phyloP scores from a whole-genome alignment of 2,888 invertebrate genomes.

The Spodoptera picta region DNA sequence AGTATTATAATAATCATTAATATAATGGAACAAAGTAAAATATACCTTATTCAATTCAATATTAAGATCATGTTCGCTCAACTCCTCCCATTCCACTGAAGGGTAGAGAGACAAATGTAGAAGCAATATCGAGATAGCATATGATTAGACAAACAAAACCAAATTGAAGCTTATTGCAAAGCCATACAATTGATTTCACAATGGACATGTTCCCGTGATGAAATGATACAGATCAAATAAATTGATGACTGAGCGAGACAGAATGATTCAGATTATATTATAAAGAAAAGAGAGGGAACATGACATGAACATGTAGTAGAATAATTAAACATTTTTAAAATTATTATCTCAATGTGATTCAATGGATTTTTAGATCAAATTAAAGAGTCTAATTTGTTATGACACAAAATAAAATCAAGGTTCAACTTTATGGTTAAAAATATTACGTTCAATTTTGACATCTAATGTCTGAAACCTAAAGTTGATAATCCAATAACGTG shows the following conservation, averaged over 20 bases:
- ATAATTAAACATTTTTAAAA: conserved; percentile 25
- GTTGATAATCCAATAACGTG: conserved; percentile 12
- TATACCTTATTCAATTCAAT: no score
- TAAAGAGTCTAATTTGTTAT: conserved; percentile 8
- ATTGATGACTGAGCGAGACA: conserved; percentile 13
- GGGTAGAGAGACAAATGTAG: conserved; percentile 43
- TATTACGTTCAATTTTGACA: no score
- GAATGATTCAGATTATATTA: neutral
- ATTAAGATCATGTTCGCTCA: conserved; percentile 14
- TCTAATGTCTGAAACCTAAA: no score
- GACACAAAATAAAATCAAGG: conserved; percentile 17
- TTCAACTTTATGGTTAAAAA: no score
- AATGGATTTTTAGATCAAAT: conserved; percentile 39
- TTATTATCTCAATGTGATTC: conserved; percentile 45
- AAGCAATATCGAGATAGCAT: conserved; percentile 6
- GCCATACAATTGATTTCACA: conserved; percentile 39
- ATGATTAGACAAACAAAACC: conserved; percentile 24
- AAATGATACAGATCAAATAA: conserved; percentile 20
- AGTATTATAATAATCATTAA: no score
- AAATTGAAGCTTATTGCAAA: conserved; percentile 38
- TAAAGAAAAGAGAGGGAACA: conserved; percentile 3
- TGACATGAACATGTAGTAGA: conserved; percentile 15
- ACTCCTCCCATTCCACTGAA: conserved; percentile 14
- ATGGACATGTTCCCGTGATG: conserved; percentile 22
- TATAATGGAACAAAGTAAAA: no score